Percentiles rank a stretch among this genome's conserved stretches.
These are phyloP conservation scores for Akabosia matsudoensis DNA, from an alignment of 1,140 invertebrate species.

Conservation along the genomic window DNA sequence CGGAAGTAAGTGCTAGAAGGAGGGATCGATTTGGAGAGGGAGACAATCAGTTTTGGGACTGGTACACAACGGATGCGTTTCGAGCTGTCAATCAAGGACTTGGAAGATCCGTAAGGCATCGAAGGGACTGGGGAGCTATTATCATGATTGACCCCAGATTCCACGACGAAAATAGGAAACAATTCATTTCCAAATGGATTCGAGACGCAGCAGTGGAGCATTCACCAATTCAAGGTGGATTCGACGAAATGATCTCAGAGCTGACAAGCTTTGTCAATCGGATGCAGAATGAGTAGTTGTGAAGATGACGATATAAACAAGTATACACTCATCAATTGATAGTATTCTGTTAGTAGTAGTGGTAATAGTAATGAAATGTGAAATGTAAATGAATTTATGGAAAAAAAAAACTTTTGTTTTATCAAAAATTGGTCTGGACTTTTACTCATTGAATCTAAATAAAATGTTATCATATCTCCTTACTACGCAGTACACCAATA, in stretches of 20 bases:
- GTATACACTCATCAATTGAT: no score
- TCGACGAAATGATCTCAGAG: background rate
- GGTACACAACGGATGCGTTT: constrained; percentile 61
- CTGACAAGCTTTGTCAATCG: background rate
- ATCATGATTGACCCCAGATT: constrained; percentile 59
- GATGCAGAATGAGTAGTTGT: background rate
- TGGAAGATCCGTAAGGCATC: constrained; percentile 58
- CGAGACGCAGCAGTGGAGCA: background rate
- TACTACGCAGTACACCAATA: no score
- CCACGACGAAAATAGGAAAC: constrained; percentile 37
- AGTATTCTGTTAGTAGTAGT: no score
- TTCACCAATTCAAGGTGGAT: background rate
- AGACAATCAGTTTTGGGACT: constrained; percentile 49
- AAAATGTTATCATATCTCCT: no score
- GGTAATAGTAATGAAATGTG: no score
- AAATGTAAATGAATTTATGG: no score
- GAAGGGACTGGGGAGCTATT: constrained; percentile 60
- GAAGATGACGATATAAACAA: no score
- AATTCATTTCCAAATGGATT: background rate
- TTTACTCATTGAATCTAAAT: no score
- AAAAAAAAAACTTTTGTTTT: no score
- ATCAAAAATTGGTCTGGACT: no score
- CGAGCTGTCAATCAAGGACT: constrained; percentile 54
- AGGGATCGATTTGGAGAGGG: background rate
- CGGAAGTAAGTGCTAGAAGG: background rate